Conservation (phyloP, 2,888 invertebrate species). For the Lissocephala sabroskyi region DNA sequence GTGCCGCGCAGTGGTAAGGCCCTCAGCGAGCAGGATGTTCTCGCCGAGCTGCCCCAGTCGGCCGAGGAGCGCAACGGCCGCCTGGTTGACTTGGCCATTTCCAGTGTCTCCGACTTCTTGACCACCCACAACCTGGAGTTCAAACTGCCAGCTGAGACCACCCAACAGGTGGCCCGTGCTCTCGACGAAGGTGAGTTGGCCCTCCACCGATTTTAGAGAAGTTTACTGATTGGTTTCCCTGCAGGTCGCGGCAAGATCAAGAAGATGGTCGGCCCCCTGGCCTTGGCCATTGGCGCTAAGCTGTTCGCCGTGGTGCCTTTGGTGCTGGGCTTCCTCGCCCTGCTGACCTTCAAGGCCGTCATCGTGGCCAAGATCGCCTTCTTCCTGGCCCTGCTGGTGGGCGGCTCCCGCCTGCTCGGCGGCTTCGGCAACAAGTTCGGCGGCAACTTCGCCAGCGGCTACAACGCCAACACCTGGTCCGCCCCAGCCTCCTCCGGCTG, state of each 20-base stretch:
- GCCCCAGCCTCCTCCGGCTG: conserved; percentile 54
- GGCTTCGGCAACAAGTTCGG: conserved; percentile 73
- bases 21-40: conserved; percentile 73
- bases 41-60: conserved; percentile 74
- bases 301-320: conserved; percentile 81
- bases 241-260: conserved; percentile 84
- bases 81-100: conserved; percentile 75
- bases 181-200: conserved; percentile 81
- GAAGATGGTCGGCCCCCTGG: conserved; percentile 80
- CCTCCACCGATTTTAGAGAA: background rate
- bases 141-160: conserved; percentile 79
- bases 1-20: conserved; percentile 69
- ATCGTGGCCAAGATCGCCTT: conserved; percentile 86
- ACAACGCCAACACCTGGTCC: conserved; percentile 51
- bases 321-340: conserved; percentile 80
- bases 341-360: conserved; percentile 84
- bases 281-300: conserved; percentile 81
- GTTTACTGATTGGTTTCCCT: background rate
- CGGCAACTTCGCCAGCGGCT: conserved; percentile 53
- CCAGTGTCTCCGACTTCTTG: conserved; percentile 76
- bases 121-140: conserved; percentile 79
- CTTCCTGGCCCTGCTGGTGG: conserved; percentile 80
- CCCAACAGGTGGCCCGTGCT: conserved; percentile 79
- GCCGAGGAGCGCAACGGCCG: conserved; percentile 74
- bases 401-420: conserved; percentile 79